Conservation (phyloP, 2,888 invertebrate species). For the Leptopilina drosophilae region DNA sequence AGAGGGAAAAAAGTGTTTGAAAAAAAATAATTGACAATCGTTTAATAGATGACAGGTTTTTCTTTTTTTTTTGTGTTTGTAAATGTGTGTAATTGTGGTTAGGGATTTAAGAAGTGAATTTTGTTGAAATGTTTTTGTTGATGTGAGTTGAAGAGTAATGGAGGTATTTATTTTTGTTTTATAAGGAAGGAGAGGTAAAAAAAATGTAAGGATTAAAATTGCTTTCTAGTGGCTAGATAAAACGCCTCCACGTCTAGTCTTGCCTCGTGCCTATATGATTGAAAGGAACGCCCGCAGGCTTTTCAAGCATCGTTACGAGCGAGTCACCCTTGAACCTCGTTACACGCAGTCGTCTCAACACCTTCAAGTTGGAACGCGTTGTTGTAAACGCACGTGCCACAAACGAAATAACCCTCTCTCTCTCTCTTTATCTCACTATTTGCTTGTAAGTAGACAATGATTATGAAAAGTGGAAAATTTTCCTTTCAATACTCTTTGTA, state of each 20-base stretch:
- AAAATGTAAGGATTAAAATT: conserved; percentile 3
- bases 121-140: background rate
- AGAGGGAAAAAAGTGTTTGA: background rate
- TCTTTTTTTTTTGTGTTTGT: no score
- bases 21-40: background rate
- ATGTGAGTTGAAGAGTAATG: conserved; percentile 4
- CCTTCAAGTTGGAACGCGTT: conserved; percentile 48
- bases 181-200: background rate
- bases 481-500: background rate
- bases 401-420: conserved; percentile 25
- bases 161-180: conserved; percentile 11
- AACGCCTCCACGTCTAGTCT: conserved; percentile 42
- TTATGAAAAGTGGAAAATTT: conserved; percentile 31
- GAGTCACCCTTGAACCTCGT: conserved; percentile 60
- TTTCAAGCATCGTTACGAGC: conserved; percentile 57
- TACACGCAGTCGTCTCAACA: conserved; percentile 59
- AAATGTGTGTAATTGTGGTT: background rate
- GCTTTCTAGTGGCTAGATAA: conserved; percentile 41
- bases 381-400: conserved; percentile 52
- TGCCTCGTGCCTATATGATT: conserved; percentile 49
- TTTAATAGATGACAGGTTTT: background rate
- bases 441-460: conserved; percentile 37
- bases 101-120: background rate
- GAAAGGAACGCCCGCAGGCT: conserved; percentile 57
- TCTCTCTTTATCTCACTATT: background rate